These are phyloP conservation scores for Lynx canadensis DNA, from an alignment of 2,113 vertebrate genomes.

Conservation along the genomic window DNA sequence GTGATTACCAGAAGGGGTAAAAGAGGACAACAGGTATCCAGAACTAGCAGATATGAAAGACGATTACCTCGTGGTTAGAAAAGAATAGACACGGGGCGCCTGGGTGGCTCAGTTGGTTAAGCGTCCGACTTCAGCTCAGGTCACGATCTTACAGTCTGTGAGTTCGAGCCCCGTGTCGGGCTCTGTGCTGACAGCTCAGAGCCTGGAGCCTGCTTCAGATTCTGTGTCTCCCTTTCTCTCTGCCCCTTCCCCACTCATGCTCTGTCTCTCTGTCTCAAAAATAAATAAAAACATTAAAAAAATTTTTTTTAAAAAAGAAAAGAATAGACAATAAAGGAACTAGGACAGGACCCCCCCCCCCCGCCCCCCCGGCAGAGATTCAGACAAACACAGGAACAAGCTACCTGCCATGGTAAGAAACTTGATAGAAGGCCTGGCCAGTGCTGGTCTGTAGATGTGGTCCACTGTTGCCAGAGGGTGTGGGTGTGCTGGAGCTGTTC, in stretches of 20 bases:
- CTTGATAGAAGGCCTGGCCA: background rate
- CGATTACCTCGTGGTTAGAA: background rate
- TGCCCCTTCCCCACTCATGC: too few relatives aligned
- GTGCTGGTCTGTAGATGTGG: fast-evolving
- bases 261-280: too few relatives aligned
- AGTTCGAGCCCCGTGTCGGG: too few relatives aligned
- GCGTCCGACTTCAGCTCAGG: too few relatives aligned
- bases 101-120: too few relatives aligned
- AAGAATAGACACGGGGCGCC: background rate
- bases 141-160: too few relatives aligned
- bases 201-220: too few relatives aligned
- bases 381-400: background rate
- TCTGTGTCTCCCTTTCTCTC: too few relatives aligned
- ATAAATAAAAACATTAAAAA: too few relatives aligned
- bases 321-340: background rate
- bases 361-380: background rate
- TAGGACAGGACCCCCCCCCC: background rate
- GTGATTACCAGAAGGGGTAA: background rate
- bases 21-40: background rate
- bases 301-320: too few relatives aligned
- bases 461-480: background rate
- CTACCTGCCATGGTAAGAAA: background rate
- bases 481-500: background rate
- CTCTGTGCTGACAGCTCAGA: too few relatives aligned
- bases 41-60: background rate